Evolutionary conservation across 1,140 invertebrate genomes (phyloP).

Genomic region (Odontomachus brunneus): DNA sequence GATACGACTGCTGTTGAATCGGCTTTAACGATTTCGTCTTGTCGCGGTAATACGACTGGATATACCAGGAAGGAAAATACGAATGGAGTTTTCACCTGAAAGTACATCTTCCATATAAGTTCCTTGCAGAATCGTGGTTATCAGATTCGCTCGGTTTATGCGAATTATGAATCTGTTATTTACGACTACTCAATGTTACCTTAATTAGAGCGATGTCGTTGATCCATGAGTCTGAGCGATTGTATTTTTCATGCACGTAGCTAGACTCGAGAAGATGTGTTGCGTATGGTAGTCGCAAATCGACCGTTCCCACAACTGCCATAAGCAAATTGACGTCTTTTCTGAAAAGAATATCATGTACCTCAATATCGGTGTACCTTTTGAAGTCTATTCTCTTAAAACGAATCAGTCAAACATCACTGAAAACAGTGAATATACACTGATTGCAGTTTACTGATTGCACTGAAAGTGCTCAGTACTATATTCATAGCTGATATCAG

Average conservation of each 20-base stretch:
- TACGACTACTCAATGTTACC: slow-evolving; percentile 23
- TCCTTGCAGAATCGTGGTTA: background rate
- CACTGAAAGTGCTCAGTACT: too few relatives aligned
- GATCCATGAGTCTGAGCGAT: slow-evolving; percentile 31
- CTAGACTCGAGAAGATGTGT: slow-evolving; percentile 27
- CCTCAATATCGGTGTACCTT: background rate
- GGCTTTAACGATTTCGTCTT: slow-evolving; percentile 14
- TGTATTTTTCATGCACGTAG: slow-evolving; percentile 63
- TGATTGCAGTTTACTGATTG: too few relatives aligned
- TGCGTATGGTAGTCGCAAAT: slow-evolving; percentile 19
- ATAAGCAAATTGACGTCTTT: background rate
- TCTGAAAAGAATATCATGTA: slow-evolving; percentile 24
- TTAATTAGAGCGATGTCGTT: slow-evolving; percentile 70
- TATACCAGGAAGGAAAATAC: slow-evolving; percentile 4
- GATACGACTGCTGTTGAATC: slow-evolving; percentile 57
- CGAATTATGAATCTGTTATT: background rate
- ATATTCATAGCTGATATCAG: too few relatives aligned
- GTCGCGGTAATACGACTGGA: slow-evolving; percentile 40
- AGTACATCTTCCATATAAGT: background rate
- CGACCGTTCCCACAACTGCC: slow-evolving; percentile 42
- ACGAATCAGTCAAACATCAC: too few relatives aligned
- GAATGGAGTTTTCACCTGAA: slow-evolving; percentile 58
- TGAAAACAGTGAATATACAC: too few relatives aligned
- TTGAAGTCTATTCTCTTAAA: background rate
- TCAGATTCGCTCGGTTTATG: background rate